Conservation (phyloP, 2,888 invertebrate genomes). For the Conus canariensis region DNA sequence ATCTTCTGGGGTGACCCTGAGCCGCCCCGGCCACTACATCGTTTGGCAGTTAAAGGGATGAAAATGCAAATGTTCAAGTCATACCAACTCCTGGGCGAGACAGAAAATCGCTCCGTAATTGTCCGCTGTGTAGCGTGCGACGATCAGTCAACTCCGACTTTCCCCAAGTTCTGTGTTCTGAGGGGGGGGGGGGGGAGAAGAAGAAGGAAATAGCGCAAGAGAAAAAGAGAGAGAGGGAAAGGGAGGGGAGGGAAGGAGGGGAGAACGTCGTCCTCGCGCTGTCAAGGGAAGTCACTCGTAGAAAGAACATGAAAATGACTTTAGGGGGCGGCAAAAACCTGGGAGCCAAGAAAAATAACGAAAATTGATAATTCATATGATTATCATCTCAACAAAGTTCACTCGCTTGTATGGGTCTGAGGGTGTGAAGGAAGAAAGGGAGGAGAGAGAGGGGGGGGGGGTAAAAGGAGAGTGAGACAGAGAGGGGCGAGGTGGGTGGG, state of each 20-base stretch:
- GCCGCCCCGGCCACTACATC: not conserved
- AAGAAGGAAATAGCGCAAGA: not conserved
- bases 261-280: not conserved
- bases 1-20: not conserved
- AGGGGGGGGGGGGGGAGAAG: not conserved
- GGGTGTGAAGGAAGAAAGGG: not conserved
- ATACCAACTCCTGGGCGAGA: not conserved
- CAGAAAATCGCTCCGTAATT: not conserved
- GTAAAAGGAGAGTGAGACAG: too few species aligned
- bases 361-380: not conserved
- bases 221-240: not conserved
- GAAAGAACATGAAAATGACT: not conserved
- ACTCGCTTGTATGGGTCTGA: too few species aligned
- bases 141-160: not conserved
- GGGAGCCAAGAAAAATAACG: not conserved
- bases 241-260: not conserved
- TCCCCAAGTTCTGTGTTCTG: not conserved
- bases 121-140: not conserved
- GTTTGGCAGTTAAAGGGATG: slow-evolving; percentile 6
- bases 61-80: slow-evolving; percentile 24
- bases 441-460: too few species aligned
- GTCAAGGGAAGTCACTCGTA: not conserved
- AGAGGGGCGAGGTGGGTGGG: too few species aligned
- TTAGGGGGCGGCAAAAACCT: not conserved
- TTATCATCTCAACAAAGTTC: not conserved